A percentile compares a stretch with the other conserved stretches of the same genome.
Evolutionary conservation across 1,140 invertebrate species (phyloP).

Genomic region (Octopus bimaculoides): DNA sequence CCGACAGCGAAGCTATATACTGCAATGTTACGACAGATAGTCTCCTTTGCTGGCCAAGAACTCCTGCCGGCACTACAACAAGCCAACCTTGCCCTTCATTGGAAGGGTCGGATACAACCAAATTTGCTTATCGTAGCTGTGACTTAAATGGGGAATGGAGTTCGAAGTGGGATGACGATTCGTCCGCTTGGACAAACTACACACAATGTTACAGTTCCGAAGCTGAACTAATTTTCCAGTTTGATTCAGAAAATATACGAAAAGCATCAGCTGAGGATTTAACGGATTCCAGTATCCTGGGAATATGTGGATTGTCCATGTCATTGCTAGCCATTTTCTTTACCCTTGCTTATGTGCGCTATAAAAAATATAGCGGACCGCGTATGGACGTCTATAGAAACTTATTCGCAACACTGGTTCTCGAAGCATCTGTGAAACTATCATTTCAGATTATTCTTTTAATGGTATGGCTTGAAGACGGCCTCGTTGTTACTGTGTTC

Average conservation of each 20-base stretch:
- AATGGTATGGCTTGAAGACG: neutral
- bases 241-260: neutral
- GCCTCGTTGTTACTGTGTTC: neutral
- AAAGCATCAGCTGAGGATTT: neutral
- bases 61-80: conserved; percentile 11
- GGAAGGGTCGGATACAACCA: conserved; percentile 9
- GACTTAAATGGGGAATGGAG: conserved; percentile 14
- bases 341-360: neutral
- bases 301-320: neutral
- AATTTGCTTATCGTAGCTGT: conserved; percentile 17
- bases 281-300: neutral
- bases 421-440: neutral
- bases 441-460: conserved; percentile 9
- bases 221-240: neutral
- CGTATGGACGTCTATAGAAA: neutral
- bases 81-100: conserved; percentile 18
- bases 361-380: neutral
- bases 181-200: neutral
- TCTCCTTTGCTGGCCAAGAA: conserved; percentile 21
- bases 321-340: neutral
- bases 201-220: neutral
- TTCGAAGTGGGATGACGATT: neutral
- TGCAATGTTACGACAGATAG: conserved; percentile 11
- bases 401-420: neutral
- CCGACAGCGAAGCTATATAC: neutral